These are phyloP conservation scores for Protodeltote pygarga DNA, from an alignment of 2,888 invertebrate genomes.

Conservation along the genomic window DNA sequence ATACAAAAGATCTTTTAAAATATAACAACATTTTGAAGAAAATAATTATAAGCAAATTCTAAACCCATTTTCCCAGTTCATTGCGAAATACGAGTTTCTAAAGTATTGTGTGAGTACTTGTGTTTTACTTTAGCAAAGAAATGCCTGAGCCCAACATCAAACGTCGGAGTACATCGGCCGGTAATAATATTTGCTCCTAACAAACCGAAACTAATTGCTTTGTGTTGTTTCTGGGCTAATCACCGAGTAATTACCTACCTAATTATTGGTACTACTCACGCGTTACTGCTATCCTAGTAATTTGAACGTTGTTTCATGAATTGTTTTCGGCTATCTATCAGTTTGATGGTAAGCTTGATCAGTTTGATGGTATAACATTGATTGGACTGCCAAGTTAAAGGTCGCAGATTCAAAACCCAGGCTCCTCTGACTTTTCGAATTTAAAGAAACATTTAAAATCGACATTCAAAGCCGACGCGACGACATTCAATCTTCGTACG, in stretches of 20 bases:
- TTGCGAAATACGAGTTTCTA: slow-evolving; percentile 7
- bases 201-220: slow-evolving; percentile 63
- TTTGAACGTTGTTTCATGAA: slow-evolving; percentile 1
- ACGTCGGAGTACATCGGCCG: slow-evolving; percentile 31
- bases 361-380: too few relatives aligned
- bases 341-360: not conserved
- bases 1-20: too few relatives aligned
- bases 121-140: slow-evolving; percentile 20
- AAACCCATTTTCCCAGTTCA: not conserved
- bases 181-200: slow-evolving; percentile 58
- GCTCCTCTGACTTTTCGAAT: too few relatives aligned
- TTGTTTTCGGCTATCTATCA: not conserved
- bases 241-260: slow-evolving; percentile 36
- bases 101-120: not conserved
- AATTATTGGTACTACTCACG: slow-evolving; percentile 21
- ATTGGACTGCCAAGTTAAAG: too few relatives aligned
- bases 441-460: too few relatives aligned
- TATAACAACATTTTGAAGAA: too few relatives aligned
- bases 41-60: not conserved
- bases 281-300: not conserved
- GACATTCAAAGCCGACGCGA: too few relatives aligned
- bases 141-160: slow-evolving; percentile 46
- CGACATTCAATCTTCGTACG: too few relatives aligned
- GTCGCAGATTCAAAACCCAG: too few relatives aligned
- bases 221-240: slow-evolving; percentile 53